Evolutionary conservation across 1,140 invertebrate species (phyloP), one percentile per base, ranked within the genome.

Genomic region (Cydia strobilella): DNA sequence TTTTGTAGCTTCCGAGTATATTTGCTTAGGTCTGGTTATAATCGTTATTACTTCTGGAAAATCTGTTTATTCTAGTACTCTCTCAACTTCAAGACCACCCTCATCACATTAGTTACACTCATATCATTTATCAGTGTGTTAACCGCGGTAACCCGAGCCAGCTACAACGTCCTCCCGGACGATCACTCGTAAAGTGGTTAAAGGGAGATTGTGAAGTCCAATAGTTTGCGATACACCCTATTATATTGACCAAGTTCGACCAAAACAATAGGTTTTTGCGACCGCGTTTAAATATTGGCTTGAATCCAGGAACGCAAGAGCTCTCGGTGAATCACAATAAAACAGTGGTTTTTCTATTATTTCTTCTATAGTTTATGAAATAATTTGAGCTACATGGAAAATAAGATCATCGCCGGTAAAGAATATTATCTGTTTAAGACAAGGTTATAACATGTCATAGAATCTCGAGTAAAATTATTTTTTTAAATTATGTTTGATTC

Each of bases 181-280:
- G 0, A 12, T 42, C 9, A 13, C 10, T 42, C 39, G 39, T 45
- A 45, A 45, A 45, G 10, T 13, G 42, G 10, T 45, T 13, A 45
- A 39, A 45, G 42, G 12, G 10, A 45, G 6, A 45, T 45, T 12
- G 15, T 59, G 3, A 59, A 23, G 54, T 23, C n/a, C 23, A 27
- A 63, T 15, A 13, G 62, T 27, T 66, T 66, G 27, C 63, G 63
- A 35, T 31, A 31, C 15, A 23, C 27, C 27, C 6, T 6, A 35
- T 15, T 15, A 66, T 66, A 31, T 31, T 35, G 27, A 35, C 63
- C 35, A n/a, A 66, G 63, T 27, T n/a, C 3, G 27, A n/a, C 63
- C 62, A 66, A 66, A 66, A 66, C 63, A 66, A 66, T 66, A 66
- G 63, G 63, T 66, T 66, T 66, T 66, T 66, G 63, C 63, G 63